Evolutionary conservation across 1,140 invertebrate species (phyloP), one percentile per base, ranked within the genome.

Genomic region (Tetramorium parvispinum): DNA sequence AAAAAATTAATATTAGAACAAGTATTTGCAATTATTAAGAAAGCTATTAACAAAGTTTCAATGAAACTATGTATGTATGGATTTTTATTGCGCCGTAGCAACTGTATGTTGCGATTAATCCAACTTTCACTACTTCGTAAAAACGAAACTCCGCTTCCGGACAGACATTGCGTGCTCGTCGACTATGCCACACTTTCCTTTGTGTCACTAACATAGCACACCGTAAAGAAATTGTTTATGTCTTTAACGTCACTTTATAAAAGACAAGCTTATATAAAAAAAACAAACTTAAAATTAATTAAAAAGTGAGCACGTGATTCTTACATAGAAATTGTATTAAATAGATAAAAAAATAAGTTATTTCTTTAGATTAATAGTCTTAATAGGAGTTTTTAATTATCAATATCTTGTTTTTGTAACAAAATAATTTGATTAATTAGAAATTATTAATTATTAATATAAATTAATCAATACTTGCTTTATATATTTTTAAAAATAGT

Each of bases 81-180:
- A 73, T 82, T 55, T 73, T 46, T 27, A 57, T 57, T 71, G 78
- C 49, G 37, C 18, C n/a, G 66, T 59, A 21, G 53, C 3, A 6
- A 27, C 40, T 57, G 37, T 65, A 11, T 70, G 3, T 70, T 81
- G 49, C 66, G 53, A 83, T 59, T 83, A 83, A 83, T 83, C 8
- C 40, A 18, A 83, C 79, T 83, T 83, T 83, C 79, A 83, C 79
- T 73, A 46, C 51, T 61, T 75, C 27, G n/a, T 59, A 73, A 83
- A 83, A 83, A 83, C 18, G 68, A 83, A 83, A 75, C 53, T 70
- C 21, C 68, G 27, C 27, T 83, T 83, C 79, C 79, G 66, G 51
- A 73, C 40, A 70, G 68, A 73, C 27, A 73, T 73, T 83, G 79
- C 79, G 40, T 59, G 68, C 40, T 16, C n/a, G 32, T 51, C 18